Evolutionary conservation across 2,888 invertebrate species (phyloP).

Genomic region (Alitta virens): DNA sequence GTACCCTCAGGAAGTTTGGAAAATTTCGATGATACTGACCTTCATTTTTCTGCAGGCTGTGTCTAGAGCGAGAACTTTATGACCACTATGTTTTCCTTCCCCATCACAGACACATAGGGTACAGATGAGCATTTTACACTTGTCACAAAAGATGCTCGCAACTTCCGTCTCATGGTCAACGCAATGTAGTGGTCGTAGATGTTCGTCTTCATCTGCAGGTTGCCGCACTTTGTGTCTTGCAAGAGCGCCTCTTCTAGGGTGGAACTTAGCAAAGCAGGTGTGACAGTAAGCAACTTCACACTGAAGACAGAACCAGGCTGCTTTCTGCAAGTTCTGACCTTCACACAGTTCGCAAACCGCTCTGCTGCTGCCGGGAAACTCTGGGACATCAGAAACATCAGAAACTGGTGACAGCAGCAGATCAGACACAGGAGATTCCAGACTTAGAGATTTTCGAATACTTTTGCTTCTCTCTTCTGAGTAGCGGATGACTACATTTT

Average conservation of each 20-base stretch:
- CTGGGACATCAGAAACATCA: slow-evolving; percentile 13
- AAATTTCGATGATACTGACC: slow-evolving; percentile 37
- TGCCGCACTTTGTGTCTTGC: slow-evolving; percentile 33
- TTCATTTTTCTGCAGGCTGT: slow-evolving; percentile 42
- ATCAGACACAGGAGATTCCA: slow-evolving; percentile 32
- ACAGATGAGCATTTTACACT: slow-evolving; percentile 44
- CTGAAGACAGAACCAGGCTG: slow-evolving; percentile 47
- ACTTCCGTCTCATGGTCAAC: slow-evolving; percentile 40
- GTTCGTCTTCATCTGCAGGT: slow-evolving; percentile 11
- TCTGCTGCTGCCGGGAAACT: slow-evolving; percentile 11
- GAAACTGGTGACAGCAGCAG: slow-evolving; percentile 17
- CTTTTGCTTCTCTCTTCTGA: slow-evolving; percentile 46
- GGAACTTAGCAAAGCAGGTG: slow-evolving; percentile 41
- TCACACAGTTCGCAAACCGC: slow-evolving; percentile 45
- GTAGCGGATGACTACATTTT: slow-evolving; percentile 50
- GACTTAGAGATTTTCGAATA: slow-evolving; percentile 35
- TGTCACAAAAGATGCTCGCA: slow-evolving; percentile 46
- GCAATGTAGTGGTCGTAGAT: slow-evolving; percentile 36
- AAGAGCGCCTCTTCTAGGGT: slow-evolving; percentile 43
- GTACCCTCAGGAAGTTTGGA: no score
- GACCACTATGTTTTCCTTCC: slow-evolving; percentile 46
- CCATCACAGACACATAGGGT: slow-evolving; percentile 52
- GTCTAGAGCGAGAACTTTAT: slow-evolving; percentile 45
- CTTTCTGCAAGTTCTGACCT: slow-evolving; percentile 31
- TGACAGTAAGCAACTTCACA: slow-evolving; percentile 49